Conservation (phyloP, 2,888 invertebrate species). For the Pharmacophagus antenor region DNA sequence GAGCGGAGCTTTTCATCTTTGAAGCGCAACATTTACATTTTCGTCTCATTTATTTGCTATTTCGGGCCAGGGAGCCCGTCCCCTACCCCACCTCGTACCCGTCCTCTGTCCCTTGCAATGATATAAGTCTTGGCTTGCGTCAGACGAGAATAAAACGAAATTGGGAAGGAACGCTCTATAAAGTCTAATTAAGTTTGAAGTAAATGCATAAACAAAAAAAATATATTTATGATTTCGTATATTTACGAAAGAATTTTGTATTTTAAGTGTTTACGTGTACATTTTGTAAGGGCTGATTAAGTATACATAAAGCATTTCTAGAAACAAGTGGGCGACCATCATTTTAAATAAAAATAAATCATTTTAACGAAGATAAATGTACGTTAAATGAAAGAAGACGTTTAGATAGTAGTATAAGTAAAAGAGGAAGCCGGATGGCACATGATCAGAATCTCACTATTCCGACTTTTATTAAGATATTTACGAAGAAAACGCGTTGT, state of each 20-base stretch:
- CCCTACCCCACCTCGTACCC: slow-evolving; percentile 44
- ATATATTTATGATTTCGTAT: neutral
- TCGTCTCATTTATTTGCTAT: slow-evolving; percentile 82
- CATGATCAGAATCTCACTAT: slow-evolving; percentile 74
- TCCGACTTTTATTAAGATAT: slow-evolving; percentile 74
- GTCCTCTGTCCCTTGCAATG: slow-evolving; percentile 65
- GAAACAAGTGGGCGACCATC: slow-evolving; percentile 41
- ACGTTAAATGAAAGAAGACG: slow-evolving; percentile 63
- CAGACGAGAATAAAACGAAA: slow-evolving; percentile 74
- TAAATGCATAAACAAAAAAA: slow-evolving; percentile 64
- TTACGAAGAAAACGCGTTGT: slow-evolving; percentile 64
- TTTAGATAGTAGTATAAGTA: slow-evolving; percentile 54
- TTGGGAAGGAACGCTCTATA: slow-evolving; percentile 80
- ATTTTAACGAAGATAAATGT: slow-evolving; percentile 48
- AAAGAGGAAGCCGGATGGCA: slow-evolving; percentile 63
- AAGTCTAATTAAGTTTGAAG: slow-evolving; percentile 80
- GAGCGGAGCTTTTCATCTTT: slow-evolving; percentile 79
- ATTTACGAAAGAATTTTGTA: neutral
- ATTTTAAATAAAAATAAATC: slow-evolving; percentile 69
- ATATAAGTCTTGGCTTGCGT: slow-evolving; percentile 77
- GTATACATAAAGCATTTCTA: slow-evolving; percentile 2
- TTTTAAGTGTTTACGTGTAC: neutral
- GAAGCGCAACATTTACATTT: slow-evolving; percentile 81
- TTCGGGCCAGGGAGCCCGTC: slow-evolving; percentile 66
- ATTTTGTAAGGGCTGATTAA: neutral